Evolutionary conservation across 2,888 invertebrate species (phyloP).

Genomic region (Philaethria dido): DNA sequence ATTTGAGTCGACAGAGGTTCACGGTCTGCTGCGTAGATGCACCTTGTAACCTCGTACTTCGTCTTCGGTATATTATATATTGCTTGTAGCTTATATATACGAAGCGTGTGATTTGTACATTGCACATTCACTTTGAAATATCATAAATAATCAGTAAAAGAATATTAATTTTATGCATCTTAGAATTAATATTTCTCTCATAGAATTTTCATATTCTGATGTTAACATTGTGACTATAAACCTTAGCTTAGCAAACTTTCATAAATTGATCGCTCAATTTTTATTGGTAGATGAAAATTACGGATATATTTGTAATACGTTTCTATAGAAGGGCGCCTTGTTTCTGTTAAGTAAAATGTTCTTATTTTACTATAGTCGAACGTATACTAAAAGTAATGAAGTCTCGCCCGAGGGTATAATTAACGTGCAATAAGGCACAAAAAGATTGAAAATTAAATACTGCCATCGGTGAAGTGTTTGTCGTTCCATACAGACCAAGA

Average conservation of each 20-base stretch:
- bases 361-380: conserved; percentile 30
- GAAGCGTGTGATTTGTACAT: background rate
- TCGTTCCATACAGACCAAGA: conserved; percentile 35
- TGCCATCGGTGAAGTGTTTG: conserved; percentile 41
- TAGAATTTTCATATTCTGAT: too few relatives aligned
- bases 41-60: conserved; percentile 55
- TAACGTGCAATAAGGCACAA: conserved; percentile 42
- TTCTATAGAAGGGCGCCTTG: background rate
- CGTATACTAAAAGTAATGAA: conserved; percentile 40
- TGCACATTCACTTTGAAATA: too few relatives aligned
- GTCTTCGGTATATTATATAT: conserved; percentile 54
- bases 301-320: background rate
- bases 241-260: background rate
- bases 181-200: too few relatives aligned
- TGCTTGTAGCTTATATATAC: conserved; percentile 36
- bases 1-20: conserved; percentile 75
- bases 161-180: too few relatives aligned
- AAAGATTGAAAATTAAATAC: conserved; percentile 46
- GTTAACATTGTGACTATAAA: background rate
- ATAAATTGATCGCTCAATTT: background rate
- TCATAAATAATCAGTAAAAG: too few relatives aligned
- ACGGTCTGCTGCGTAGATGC: conserved; percentile 71
- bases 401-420: conserved; percentile 40
- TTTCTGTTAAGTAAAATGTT: conserved; percentile 8
- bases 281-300: background rate